Percentiles rank a stretch among this genome's conserved stretches.
Conservation (phyloP, 2,113 vertebrate genomes). For the Orthonyx spaldingii region DNA sequence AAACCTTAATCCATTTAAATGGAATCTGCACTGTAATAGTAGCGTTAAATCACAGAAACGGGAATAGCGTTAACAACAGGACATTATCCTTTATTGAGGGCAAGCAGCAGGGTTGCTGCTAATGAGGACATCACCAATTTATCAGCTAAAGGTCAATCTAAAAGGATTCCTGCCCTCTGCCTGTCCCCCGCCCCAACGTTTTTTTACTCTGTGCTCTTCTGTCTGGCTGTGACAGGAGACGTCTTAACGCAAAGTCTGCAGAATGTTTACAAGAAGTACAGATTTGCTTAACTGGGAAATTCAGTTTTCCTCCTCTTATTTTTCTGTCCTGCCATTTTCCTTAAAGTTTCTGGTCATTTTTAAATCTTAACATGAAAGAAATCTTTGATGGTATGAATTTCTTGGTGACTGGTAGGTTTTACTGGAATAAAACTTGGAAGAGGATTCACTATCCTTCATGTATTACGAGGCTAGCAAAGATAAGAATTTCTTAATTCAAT, state of each 20-base stretch:
- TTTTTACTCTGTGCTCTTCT: neutral
- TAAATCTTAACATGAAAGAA: neutral
- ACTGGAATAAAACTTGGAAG: neutral
- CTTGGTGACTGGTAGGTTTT: neutral
- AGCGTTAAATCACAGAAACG: slow-evolving; percentile 67
- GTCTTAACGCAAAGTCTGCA: neutral
- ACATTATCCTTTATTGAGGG: slow-evolving; percentile 77
- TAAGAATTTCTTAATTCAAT: neutral
- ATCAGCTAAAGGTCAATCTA: slow-evolving; percentile 74
- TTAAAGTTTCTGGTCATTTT: neutral
- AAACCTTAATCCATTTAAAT: slow-evolving; percentile 63
- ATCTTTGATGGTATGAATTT: neutral
- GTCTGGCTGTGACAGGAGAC: slow-evolving; percentile 11
- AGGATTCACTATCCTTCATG: neutral
- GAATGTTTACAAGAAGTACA: neutral
- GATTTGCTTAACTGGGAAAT: neutral
- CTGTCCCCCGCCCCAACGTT: neutral
- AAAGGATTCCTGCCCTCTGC: slow-evolving; percentile 59
- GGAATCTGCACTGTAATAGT: slow-evolving; percentile 64
- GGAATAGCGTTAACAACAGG: slow-evolving; percentile 69
- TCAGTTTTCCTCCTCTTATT: neutral
- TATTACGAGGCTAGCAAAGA: neutral
- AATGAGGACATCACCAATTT: slow-evolving; percentile 76
- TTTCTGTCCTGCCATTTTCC: neutral
- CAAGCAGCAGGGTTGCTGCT: slow-evolving; percentile 73